Evolutionary conservation across 2,113 vertebrate genomes (phyloP).

Genomic region (Anguilla rostrata): DNA sequence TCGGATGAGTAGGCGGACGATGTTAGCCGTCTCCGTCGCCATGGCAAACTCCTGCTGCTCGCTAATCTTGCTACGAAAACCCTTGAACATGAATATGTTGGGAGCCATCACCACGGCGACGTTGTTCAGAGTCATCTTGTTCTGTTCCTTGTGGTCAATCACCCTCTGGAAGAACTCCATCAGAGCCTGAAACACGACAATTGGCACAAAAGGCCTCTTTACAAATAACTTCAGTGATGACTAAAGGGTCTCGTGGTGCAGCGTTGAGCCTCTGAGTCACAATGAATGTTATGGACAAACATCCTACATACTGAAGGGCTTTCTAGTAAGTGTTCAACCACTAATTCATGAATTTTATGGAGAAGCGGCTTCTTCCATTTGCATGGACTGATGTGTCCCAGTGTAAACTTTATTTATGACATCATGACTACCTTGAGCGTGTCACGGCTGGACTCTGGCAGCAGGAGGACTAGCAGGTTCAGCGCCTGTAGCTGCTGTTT

Average conservation of each 20-base stretch:
- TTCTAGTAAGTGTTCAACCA: no score
- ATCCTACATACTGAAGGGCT: not conserved
- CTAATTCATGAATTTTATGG: no score
- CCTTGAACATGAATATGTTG: slow-evolving; percentile 93
- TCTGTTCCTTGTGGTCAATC: slow-evolving; percentile 84
- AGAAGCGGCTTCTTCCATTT: not conserved
- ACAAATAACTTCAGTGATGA: not conserved
- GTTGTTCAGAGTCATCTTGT: slow-evolving; percentile 94
- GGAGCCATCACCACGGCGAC: slow-evolving; percentile 96
- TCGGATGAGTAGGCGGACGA: slow-evolving; percentile 86
- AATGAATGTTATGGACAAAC: not conserved
- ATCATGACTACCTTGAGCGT: slow-evolving; percentile 80
- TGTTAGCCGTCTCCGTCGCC: slow-evolving; percentile 85
- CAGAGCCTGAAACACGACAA: slow-evolving; percentile 72
- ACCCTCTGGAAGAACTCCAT: slow-evolving; percentile 94
- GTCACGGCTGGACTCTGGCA: slow-evolving; percentile 86
- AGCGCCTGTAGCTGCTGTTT: slow-evolving; percentile 91
- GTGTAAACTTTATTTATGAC: not conserved
- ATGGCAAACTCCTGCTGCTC: slow-evolving; percentile 85
- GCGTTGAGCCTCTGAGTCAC: not conserved
- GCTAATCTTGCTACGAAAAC: slow-evolving; percentile 74
- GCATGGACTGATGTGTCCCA: not conserved
- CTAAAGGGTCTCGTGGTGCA: not conserved
- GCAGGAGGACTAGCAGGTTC: slow-evolving; percentile 90
- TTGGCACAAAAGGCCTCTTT: not conserved